Evolutionary conservation across 2,888 invertebrate species (phyloP).

Genomic region (Tetanocera ferruginea): DNA sequence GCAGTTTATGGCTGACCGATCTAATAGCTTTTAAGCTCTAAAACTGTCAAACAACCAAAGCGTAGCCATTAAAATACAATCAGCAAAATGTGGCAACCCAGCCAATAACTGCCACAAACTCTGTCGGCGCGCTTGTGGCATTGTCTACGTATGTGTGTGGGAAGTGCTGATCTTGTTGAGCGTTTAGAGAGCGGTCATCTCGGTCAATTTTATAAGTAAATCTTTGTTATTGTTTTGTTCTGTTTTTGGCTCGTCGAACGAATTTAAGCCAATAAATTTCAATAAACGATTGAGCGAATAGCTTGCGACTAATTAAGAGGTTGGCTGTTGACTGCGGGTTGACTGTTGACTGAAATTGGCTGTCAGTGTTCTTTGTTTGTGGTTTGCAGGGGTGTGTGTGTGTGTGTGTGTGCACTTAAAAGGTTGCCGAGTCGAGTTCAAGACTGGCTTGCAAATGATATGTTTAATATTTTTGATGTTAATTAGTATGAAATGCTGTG

Average conservation of each 20-base stretch:
- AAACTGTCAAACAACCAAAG: no score
- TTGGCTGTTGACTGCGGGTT: neutral
- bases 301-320: constrained; percentile 8
- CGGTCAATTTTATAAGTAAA: neutral
- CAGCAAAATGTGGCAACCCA: neutral
- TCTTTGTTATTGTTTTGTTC: neutral
- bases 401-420: neutral
- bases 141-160: neutral
- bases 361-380: neutral
- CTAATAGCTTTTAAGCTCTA: no score
- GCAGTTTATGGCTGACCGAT: no score
- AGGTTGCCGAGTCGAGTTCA: neutral
- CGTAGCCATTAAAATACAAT: constrained; percentile 8
- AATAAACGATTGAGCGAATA: neutral
- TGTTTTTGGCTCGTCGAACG: neutral
- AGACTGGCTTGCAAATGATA: neutral
- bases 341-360: neutral
- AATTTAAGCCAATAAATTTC: constrained; percentile 7
- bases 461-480: neutral
- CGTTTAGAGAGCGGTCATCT: neutral
- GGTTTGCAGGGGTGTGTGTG: neutral
- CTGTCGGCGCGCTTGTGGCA: neutral
- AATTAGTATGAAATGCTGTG: neutral
- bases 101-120: neutral
- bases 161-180: neutral